Evolutionary conservation across 1,140 invertebrate genomes (phyloP), one percentile per base, ranked within the genome.

Genomic region (Harpegnathos saltator): DNA sequence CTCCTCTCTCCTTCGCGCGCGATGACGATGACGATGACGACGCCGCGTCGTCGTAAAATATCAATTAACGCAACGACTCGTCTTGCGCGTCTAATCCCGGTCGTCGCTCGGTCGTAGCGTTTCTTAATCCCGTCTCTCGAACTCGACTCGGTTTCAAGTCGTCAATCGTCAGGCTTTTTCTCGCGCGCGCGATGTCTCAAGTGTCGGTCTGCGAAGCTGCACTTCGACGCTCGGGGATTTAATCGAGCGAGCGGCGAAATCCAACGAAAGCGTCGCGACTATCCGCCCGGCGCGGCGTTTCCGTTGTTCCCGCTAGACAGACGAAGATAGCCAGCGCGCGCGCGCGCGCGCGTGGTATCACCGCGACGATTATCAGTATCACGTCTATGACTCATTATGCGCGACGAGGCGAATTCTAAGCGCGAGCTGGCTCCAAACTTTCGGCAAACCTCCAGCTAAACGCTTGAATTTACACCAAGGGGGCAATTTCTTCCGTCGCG

Each of bases 401-500:
- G 52, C 22, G 69, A 69, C 24, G 52, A 80, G 75, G 52, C 52
- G 17, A 69, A 80, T 80, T 69, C 24, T 33, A 58, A n/a, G 33
- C 22, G 14, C 50, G 4, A 77, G 65, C 73, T 54, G 22, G 22
- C 17, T 78, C 22, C 22, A 29, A 80, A 80, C 62, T 80, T 80
- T 71, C 65, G 44, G 52, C 24, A 52, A n/a, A n/a, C 52, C 17
- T 58, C n/a, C 33, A 26, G 50, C 65, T 78, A 58, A 78, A 78
- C 52, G 75, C 50, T 44, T 58, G 52, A 78, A 78, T 78, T 78
- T 44, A 44, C 38, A 44, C 69, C 63, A 52, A 78, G 69, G 65
- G 38, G 65, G 33, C 58, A 52, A 71, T 80, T 80, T 80, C 65
- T 80, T 80, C 69, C 58, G 75, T 80, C 52, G 52, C 38, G 33